Base-by-base conservation (phyloP, 2,113 vertebrate species). In the Neopipo cinnamomea region DNA sequence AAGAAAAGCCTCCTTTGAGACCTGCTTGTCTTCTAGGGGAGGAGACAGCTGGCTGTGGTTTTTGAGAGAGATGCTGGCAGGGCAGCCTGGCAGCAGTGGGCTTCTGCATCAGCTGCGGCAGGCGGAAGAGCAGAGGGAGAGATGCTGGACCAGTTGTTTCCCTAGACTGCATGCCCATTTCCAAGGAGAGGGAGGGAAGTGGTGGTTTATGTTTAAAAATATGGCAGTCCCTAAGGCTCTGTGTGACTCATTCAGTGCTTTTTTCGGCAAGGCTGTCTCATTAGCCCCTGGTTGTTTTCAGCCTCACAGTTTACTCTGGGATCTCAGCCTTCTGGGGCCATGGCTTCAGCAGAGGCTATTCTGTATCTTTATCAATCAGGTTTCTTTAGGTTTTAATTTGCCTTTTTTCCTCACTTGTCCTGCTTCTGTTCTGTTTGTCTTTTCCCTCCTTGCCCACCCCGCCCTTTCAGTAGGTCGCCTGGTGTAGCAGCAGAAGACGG, bases 391-490 rank as follows among this genome's bases (percentile, higher is more conserved):
- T 41, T 93, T 85, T 94, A 59, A 95, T 82, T 63, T 89, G 37
- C 44, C 31, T 59, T 77, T 95, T 82, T 31, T 30, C 16, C 72
- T 94, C 65, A 70, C 33, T 68, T 92, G 42, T 20, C 20, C 50
- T 77, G 33, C 30, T 78, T 68, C 49, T 93, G 23, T 84, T 85
- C 55, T 83, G 44, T 37, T 65, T 37, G 35, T 35, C 35, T 46
- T 79, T 30, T 15, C 4, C 62, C 13, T 84, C 58, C 23, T 33
- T 81, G 15, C 16, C 37, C 13, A 18, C 78, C 86, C 53, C 20
- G 28, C 33, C 42, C 30, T 42, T 61, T 56, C 96, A 97, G 97
- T 96, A 98, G 98, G 98, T 95, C 98, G 98, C 81, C 97, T 98
- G 65, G 95, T 98, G 96, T 98, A 98, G 92, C 79, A 96, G 83